Base-by-base conservation (phyloP, 2,888 invertebrate species). In the Megastigmus dorsalis region DNA sequence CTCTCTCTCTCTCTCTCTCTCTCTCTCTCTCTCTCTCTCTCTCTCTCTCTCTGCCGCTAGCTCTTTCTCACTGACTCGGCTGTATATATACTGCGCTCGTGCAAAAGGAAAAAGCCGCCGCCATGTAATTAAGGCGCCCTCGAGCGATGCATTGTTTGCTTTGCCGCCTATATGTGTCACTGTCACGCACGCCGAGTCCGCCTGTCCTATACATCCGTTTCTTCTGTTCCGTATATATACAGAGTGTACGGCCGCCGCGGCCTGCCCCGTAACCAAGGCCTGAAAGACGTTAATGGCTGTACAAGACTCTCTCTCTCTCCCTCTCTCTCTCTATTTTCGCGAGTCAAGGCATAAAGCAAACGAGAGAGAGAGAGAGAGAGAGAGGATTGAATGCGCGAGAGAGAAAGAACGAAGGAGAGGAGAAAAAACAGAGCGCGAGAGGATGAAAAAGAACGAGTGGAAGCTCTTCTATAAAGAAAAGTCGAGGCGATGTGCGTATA, bases 111-210 rank as follows among this genome's bases (percentile, higher is more conserved):
- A 79, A 80, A 81, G 80, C 80, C 79, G 80, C 79, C 59, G 68
- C 59, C 63, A 76, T 80, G 84, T 83, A 84, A 83, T 84, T 84
- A 84, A 84, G 84, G 84, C 83, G 81, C 83, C 80, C 81, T 80
- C 80, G 81, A 82, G 81, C 80, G 80, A 79, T 81, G 82, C 82
- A 83, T 83, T 83, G 83, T 84, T 83, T 84, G 83, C 81, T 78
- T 78, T 80, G 82, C 82, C 83, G 83, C 83, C 84, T 84, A 84
- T 84, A 83, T 83, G 82, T 83, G 84, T 84, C 84, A 84, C 83
- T 84, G 84, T 84, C 84, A 83, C 83, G 82, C 82, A 81, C 76
- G 69, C 77, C 68, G 74, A 67, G 74, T 77, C 76, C 72, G 80
- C 78, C 80, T 81, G 81, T 79, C 81, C 81, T 79, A 80, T 82